Evolutionary conservation across 2,888 invertebrate genomes (phyloP), one percentile per base, ranked within the genome.

Genomic region (Galeruca laticollis): DNA sequence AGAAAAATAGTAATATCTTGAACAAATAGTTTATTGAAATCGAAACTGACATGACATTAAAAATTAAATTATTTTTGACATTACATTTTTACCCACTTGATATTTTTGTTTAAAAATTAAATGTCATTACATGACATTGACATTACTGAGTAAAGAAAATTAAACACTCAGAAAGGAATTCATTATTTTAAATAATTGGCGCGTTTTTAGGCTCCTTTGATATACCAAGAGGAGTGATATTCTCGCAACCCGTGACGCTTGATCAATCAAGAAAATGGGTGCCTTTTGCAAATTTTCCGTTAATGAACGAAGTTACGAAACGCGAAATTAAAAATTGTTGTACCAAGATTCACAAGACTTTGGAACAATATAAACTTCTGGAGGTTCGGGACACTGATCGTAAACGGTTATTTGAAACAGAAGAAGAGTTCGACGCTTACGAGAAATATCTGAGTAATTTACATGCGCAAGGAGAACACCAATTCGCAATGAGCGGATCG

Each of bases 191-290:
- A 26, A 26, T 5, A 26, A 26, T 26, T 26, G n/a, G n/a, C n/a
- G n/a, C 6, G 26, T 26, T 26, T 89, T 15, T 63, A 79, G 78
- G 89, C 43, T 82, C 87, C 11, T 89, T 89, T 82, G 88, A 87
- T 60, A 85, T 90, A 72, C 84, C 86, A 2, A 84, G 87, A 70
- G 84, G 87, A 54, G 85, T 90, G 9, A 82, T 86, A 56, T 89
- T 90, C 83, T 90, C 90, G 0, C 90, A 90, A 81, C 90, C 90
- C 6, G 87, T 85, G 11, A 78, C 82, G 61, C 82, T 87, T 43
- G 77, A 84, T 51, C 78, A 86, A 60, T 86, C 86, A 63, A 86
- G 84, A 21, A 75, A 78, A 73, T 89, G 89, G 89, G 76, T 73
- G 65, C 88, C 89, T 21, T 79, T 77, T 65, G 60, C 70, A 35